Percentiles rank a stretch among this genome's conserved stretches.
These are phyloP conservation scores for Xestobium rufovillosum DNA, from an alignment of 2,888 invertebrate species.

Conservation along the genomic window DNA sequence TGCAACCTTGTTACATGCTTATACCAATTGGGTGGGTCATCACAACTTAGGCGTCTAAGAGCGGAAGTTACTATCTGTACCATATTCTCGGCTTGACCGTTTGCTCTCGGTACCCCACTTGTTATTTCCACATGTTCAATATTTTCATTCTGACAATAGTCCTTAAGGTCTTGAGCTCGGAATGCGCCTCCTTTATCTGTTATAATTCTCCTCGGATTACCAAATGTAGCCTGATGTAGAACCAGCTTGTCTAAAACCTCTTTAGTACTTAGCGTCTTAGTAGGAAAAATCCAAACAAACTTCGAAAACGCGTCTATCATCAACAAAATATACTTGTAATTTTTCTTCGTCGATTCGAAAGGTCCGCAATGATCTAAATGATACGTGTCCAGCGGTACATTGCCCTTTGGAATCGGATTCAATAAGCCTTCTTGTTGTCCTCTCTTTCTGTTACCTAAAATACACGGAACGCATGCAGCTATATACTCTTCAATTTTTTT, in stretches of 20 bases:
- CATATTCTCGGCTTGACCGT: constrained; percentile 36
- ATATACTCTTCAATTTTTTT: constrained; percentile 20
- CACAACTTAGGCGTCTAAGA: constrained; percentile 32
- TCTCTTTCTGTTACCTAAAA: too few species aligned
- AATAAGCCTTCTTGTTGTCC: constrained; percentile 20
- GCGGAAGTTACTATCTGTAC: constrained; percentile 28
- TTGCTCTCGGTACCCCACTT: constrained; percentile 32
- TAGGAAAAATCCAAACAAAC: constrained; percentile 31
- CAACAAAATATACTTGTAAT: constrained; percentile 19
- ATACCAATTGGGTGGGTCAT: constrained; percentile 29
- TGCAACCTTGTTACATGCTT: constrained; percentile 18
- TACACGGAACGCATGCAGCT: constrained; percentile 17
- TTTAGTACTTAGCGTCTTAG: constrained; percentile 24
- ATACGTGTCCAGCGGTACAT: constrained; percentile 15
- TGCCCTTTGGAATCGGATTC: constrained; percentile 15
- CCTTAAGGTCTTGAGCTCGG: constrained; percentile 31
- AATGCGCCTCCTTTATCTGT: constrained; percentile 36
- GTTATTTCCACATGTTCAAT: constrained; percentile 31
- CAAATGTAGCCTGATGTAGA: constrained; percentile 18
- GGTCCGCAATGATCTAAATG: constrained; percentile 24
- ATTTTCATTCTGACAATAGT: constrained; percentile 32
- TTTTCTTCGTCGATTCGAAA: constrained; percentile 14
- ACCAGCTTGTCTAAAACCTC: constrained; percentile 18
- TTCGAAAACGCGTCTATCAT: constrained; percentile 31
- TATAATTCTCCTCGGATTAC: constrained; percentile 24